These are phyloP conservation scores for Glaucidium brasilianum DNA, from an alignment of 2,113 vertebrate species.

Conservation along the genomic window DNA sequence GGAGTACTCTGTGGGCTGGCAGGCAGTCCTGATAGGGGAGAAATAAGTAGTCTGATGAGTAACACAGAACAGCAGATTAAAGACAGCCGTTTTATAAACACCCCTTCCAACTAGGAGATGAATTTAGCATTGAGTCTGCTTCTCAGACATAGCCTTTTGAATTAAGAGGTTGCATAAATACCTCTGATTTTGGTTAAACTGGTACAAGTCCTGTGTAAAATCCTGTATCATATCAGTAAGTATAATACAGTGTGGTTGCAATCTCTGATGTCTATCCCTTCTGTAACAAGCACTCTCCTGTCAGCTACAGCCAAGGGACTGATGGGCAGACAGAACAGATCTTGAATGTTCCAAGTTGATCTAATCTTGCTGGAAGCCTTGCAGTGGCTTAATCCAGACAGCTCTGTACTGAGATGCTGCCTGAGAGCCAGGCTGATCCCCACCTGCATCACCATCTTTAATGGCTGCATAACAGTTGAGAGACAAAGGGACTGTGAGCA, in stretches of 20 bases:
- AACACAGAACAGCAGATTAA: background rate
- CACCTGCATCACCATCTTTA: background rate
- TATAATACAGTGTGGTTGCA: background rate
- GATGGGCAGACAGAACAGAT: background rate
- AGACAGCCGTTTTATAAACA: background rate
- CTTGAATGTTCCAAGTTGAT: background rate
- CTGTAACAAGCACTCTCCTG: background rate
- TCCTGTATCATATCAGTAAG: background rate
- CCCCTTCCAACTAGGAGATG: background rate
- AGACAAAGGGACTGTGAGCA: background rate
- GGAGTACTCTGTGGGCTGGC: slow-evolving; percentile 74
- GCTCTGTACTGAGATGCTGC: background rate
- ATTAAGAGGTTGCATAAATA: background rate
- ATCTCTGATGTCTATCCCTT: background rate
- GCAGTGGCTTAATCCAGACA: background rate
- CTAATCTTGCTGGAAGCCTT: background rate
- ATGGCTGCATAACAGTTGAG: background rate
- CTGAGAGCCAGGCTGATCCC: background rate
- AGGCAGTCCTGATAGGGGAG: slow-evolving; percentile 27
- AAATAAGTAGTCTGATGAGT: slow-evolving; percentile 28
- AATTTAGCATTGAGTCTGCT: background rate
- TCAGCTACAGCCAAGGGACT: background rate
- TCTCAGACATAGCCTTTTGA: background rate
- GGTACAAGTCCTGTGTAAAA: background rate
- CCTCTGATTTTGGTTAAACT: background rate